Evolutionary conservation across 2,797 vertebrate genomes (phyloP).

Genomic region (Aplochiton taeniatus): DNA sequence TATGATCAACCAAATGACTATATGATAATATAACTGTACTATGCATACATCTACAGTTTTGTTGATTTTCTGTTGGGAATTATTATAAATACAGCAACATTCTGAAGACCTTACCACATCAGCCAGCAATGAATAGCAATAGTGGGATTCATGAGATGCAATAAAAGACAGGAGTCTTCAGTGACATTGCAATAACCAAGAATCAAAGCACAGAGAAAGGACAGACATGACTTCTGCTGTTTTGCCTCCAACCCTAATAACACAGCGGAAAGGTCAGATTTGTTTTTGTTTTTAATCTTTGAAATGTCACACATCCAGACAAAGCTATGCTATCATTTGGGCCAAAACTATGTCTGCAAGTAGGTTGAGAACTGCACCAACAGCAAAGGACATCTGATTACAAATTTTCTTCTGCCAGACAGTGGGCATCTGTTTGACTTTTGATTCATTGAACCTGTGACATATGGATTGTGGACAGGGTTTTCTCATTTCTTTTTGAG

Average conservation of each 20-base stretch:
- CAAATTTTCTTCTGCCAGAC: too few relatives aligned
- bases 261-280: constrained; percentile 23
- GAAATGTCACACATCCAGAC: background rate
- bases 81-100: too few relatives aligned
- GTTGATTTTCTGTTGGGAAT: too few relatives aligned
- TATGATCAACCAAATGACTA: too few relatives aligned
- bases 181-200: constrained; percentile 36
- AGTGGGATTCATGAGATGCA: constrained; percentile 18
- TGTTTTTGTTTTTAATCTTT: constrained; percentile 7
- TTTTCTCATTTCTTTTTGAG: too few relatives aligned
- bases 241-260: constrained; percentile 24
- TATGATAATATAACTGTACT: too few relatives aligned
- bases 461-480: background rate
- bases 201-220: constrained; percentile 24
- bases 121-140: background rate
- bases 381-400: constrained; percentile 24
- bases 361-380: constrained; percentile 18
- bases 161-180: constrained; percentile 15
- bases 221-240: constrained; percentile 6
- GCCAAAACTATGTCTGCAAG: constrained; percentile 15
- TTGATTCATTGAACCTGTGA: background rate
- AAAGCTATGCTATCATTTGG: background rate
- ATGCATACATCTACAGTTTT: too few relatives aligned
- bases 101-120: too few relatives aligned
- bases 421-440: background rate